Percentiles rank a stretch among this genome's conserved stretches.
phyloP scores from a whole-genome alignment of 37 sponge, comb jelly and placozoan genomes.

The Bolinopsis microptera region DNA sequence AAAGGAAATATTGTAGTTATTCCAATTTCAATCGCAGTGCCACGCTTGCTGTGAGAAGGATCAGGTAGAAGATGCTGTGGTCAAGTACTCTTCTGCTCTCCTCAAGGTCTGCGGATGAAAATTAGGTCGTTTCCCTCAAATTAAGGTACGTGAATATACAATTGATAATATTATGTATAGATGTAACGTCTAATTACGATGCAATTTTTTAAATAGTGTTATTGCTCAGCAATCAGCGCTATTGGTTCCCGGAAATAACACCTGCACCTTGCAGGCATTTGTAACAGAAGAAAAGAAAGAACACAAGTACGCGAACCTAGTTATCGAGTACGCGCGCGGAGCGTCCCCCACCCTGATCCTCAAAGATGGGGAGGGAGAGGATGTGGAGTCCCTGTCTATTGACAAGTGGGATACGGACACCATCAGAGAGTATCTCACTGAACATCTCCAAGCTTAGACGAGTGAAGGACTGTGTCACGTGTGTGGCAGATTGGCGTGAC shows the following conservation, averaged over 20 bases:
- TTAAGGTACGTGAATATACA: conserved; percentile 51
- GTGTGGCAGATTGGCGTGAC: neutral
- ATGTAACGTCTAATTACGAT: no score
- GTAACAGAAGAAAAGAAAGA: conserved; percentile 35
- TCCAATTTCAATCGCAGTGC: conserved; percentile 37
- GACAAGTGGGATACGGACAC: conserved; percentile 63
- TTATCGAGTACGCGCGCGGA: conserved; percentile 33
- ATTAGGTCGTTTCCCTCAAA: conserved; percentile 67
- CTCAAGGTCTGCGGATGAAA: conserved; percentile 66
- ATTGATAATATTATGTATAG: no score
- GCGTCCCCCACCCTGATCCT: conserved; percentile 40
- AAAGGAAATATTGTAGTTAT: no score
- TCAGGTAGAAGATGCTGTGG: conserved; percentile 43
- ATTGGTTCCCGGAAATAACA: no score
- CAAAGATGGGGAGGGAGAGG: conserved; percentile 36
- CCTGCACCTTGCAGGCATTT: conserved; percentile 14
- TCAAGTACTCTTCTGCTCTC: conserved; percentile 50
- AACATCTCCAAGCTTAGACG: neutral
- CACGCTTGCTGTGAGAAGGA: conserved; percentile 58
- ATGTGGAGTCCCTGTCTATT: conserved; percentile 13
- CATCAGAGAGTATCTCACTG: conserved; percentile 23
- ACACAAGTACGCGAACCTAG: neutral
- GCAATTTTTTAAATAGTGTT: no score
- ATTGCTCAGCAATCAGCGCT: no score
- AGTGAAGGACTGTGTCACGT: neutral